Conservation (phyloP, 2,888 invertebrate species). For the Xanthostigma xanthostigma region DNA sequence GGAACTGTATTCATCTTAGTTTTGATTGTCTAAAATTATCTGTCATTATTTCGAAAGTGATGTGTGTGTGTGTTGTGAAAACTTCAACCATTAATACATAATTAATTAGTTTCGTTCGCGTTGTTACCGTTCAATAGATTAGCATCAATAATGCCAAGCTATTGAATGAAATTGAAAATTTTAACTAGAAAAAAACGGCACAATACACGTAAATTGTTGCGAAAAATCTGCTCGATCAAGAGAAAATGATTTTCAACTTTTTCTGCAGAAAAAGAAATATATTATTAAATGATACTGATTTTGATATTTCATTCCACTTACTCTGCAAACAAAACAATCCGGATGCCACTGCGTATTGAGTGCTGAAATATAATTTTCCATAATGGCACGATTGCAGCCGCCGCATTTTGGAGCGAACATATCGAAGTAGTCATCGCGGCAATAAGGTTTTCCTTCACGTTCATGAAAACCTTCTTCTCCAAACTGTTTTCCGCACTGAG, state of each 20-base stretch:
- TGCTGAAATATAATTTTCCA: constrained; percentile 97
- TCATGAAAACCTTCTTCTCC: constrained; percentile 98
- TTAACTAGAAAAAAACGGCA: constrained; percentile 1
- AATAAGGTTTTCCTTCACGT: constrained; percentile 88
- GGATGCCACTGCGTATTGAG: constrained; percentile 97
- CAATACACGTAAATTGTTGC: too few relatives aligned
- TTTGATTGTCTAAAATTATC: too few relatives aligned
- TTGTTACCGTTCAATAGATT: too few relatives aligned
- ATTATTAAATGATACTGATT: neutral
- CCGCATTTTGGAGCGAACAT: constrained; percentile 98
- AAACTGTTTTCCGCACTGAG: constrained; percentile 91
- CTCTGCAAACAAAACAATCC: constrained; percentile 97
- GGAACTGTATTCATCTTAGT: too few relatives aligned
- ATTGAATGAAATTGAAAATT: neutral
- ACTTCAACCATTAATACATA: too few relatives aligned
- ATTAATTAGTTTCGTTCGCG: too few relatives aligned
- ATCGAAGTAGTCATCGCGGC: constrained; percentile 90
- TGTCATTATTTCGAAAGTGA: too few relatives aligned
- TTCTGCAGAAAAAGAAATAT: constrained; percentile 1
- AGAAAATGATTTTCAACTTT: too few relatives aligned
- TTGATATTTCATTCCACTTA: constrained; percentile 35
- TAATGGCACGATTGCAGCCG: constrained; percentile 88
- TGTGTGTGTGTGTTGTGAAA: too few relatives aligned
- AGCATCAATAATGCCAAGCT: too few relatives aligned
- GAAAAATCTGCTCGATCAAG: too few relatives aligned